Evolutionary conservation across 1,140 invertebrate genomes (phyloP), one percentile per base, ranked within the genome.

Genomic region (Lepidurus couesii): DNA sequence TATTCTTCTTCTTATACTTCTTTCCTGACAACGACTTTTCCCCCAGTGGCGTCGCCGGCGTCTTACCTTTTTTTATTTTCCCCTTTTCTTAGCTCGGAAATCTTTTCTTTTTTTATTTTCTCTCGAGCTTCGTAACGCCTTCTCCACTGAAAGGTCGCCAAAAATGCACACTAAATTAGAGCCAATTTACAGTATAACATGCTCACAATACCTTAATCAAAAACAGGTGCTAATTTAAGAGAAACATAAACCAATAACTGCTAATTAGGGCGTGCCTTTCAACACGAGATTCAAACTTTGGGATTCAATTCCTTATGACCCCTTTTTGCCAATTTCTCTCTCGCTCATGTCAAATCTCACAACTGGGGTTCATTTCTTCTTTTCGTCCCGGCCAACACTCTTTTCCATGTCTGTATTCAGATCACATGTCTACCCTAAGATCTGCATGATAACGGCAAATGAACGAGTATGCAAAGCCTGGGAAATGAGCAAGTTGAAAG

Each of bases 21-120:
- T 65, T 65, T 65, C 21, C 53, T 65, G 53, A 65, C 45, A 47
- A 47, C 53, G 53, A 65, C 53, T 65, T 65, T 65, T 65, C 53
- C 53, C 53, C 53, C 53, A 65, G 13, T 65, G 53, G 16, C 53
- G 8, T 65, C 53, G 53, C 53, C 53, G 34, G 34, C 34, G 13
- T 65, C 53, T 65, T 65, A 65, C 53, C 53, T 65, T 65, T 65
- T 65, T 65, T 34, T 34, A 3, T 34, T 34, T 34, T 34, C 34
- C 34, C 16, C 53, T 65, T 65, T 65, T 16, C 53, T 65, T 9
- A 65, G 45, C 6, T 47, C 53, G 21, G n/a, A 65, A 65, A 1
- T 65, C 5, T 21, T 65, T 21, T 16, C 13, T 21, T 65, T 16
- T 65, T 65, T 65, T 53, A 7, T 47, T 47, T 47, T 47, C 53